These are phyloP conservation scores for Cydia fagiglandana DNA, from an alignment of 1,140 invertebrate genomes.

Conservation along the genomic window DNA sequence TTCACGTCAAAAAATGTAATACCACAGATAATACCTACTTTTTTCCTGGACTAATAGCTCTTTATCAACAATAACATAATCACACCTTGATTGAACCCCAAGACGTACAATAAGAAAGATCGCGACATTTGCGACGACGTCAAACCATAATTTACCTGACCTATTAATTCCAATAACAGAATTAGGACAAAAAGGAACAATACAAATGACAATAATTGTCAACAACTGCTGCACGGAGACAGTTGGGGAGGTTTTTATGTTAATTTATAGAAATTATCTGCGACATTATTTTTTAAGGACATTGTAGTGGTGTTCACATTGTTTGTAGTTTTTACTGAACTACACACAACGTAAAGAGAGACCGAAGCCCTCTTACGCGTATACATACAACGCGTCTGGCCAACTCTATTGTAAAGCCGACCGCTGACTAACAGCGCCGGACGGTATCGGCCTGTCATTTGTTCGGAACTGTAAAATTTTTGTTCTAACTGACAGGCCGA, in stretches of 20 bases:
- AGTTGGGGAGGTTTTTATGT: conserved; percentile 4
- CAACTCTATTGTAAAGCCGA: no score
- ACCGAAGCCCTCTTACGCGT: no score
- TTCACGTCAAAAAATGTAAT: no score
- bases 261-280: conserved; percentile 6
- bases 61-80: not conserved
- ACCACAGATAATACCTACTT: no score
- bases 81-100: not conserved
- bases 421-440: no score
- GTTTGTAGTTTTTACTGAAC: no score
- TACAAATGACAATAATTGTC: conserved; percentile 29
- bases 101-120: not conserved
- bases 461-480: no score
- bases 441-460: no score
- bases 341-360: no score
- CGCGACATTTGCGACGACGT: not conserved
- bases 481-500: no score
- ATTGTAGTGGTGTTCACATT: not conserved
- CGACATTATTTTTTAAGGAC: not conserved
- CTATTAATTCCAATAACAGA: conserved; percentile 15
- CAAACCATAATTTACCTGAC: conserved; percentile 10
- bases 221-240: not conserved
- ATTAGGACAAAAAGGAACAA: conserved; percentile 17
- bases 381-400: no score
- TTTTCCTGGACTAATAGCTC: not conserved